A percentile compares a stretch with the other conserved stretches of the same genome.
These are phyloP conservation scores for Suricata suricatta DNA, from an alignment of 2,113 vertebrate species.

Conservation along the genomic window DNA sequence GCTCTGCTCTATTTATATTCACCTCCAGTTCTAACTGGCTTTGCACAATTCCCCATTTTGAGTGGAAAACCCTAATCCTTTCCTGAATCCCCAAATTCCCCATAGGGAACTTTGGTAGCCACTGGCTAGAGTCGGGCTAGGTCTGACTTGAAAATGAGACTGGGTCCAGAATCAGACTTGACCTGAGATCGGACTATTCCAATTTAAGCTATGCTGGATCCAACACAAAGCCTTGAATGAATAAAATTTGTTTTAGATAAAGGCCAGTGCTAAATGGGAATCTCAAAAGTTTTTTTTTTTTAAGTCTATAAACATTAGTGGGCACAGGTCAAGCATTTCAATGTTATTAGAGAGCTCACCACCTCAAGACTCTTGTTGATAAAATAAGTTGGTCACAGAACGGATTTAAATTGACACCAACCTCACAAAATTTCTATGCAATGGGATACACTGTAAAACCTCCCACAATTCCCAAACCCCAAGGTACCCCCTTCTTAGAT, in stretches of 20 bases:
- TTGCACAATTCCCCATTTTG: not conserved
- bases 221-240: not conserved
- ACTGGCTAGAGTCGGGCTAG: not conserved
- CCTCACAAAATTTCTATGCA: not conserved
- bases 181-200: not conserved
- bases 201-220: not conserved
- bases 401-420: not conserved
- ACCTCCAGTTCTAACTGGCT: not conserved
- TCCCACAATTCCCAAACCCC: not conserved
- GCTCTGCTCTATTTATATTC: not conserved
- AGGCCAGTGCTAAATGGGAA: not conserved
- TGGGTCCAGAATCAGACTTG: not conserved
- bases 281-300: not conserved
- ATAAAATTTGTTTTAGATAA: not conserved
- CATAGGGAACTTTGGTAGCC: not conserved
- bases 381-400: not conserved
- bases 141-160: not conserved
- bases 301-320: not conserved
- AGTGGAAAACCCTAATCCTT: not conserved
- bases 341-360: not conserved
- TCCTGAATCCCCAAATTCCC: not conserved
- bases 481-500: not conserved
- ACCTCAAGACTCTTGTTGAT: not conserved
- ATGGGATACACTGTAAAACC: not conserved
- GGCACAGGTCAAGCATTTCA: not conserved